Evolutionary conservation across 2,797 vertebrate genomes (phyloP).

Genomic region (Melanotaenia pygmaea): DNA sequence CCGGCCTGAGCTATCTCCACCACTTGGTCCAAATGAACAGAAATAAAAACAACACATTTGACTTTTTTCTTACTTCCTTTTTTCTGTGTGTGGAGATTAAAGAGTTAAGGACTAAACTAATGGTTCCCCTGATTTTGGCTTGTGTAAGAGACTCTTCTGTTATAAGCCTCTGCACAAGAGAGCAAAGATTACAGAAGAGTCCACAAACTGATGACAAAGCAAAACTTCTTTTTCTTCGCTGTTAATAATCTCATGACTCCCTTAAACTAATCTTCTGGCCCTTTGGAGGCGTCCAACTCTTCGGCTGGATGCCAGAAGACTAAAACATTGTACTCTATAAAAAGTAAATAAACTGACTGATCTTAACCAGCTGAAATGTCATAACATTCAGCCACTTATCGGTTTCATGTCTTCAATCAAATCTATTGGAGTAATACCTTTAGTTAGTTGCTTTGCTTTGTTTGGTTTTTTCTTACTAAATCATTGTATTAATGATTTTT

Average conservation of each 20-base stretch:
- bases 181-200: constrained; percentile 4
- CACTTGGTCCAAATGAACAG: too few relatives aligned
- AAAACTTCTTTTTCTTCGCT: background rate
- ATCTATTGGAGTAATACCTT: too few relatives aligned
- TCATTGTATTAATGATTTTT: too few relatives aligned
- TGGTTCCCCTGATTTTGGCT: background rate
- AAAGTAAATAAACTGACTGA: background rate
- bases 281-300: background rate
- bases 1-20: too few relatives aligned
- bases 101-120: constrained; percentile 2
- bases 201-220: background rate
- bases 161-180: background rate
- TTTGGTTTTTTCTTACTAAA: too few relatives aligned
- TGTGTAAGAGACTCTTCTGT: background rate
- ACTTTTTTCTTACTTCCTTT: too few relatives aligned
- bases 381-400: background rate
- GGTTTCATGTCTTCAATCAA: too few relatives aligned
- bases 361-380: background rate
- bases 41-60: too few relatives aligned
- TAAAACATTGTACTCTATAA: background rate
- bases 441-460: too few relatives aligned
- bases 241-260: constrained; percentile 6
- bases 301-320: background rate
- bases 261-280: background rate
- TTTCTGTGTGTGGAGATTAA: background rate